Conservation (phyloP, 2,888 invertebrate species). For the Calameuta idolon region DNA sequence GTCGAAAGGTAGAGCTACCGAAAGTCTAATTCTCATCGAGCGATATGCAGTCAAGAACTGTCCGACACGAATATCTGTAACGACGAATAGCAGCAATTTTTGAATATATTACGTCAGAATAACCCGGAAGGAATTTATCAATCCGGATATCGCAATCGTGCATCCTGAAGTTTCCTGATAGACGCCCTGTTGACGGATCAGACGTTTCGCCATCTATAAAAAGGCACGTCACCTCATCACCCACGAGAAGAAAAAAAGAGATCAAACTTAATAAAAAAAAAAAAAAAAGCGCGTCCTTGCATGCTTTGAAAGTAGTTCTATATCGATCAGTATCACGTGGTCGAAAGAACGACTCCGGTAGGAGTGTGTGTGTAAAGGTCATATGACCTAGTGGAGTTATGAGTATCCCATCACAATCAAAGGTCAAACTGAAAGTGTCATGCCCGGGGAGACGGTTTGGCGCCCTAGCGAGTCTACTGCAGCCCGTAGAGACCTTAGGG, state of each 20-base stretch:
- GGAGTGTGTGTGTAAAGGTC: not conserved
- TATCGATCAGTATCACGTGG: not conserved
- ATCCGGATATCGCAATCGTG: not conserved
- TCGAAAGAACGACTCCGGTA: not conserved
- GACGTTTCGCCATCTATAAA: not conserved
- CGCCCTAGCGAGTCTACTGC: not conserved
- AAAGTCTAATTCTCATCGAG: not conserved
- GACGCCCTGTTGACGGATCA: not conserved
- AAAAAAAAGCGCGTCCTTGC: not conserved
- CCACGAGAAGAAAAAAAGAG: not conserved
- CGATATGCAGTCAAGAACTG: not conserved
- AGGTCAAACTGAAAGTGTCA: not conserved
- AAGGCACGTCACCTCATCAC: not conserved
- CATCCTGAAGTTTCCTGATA: not conserved
- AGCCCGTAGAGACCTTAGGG: not conserved
- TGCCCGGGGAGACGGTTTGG: not conserved
- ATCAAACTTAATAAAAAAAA: not conserved
- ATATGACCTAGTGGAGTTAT: not conserved
- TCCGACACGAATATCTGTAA: not conserved
- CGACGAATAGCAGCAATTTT: not conserved
- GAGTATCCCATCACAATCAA: not conserved
- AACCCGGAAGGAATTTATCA: not conserved
- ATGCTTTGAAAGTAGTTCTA: not conserved
- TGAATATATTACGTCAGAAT: not conserved
- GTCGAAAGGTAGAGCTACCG: not conserved